Base-by-base conservation (phyloP, 2,797 vertebrate genomes). In the Cephalopachus bancanus region DNA sequence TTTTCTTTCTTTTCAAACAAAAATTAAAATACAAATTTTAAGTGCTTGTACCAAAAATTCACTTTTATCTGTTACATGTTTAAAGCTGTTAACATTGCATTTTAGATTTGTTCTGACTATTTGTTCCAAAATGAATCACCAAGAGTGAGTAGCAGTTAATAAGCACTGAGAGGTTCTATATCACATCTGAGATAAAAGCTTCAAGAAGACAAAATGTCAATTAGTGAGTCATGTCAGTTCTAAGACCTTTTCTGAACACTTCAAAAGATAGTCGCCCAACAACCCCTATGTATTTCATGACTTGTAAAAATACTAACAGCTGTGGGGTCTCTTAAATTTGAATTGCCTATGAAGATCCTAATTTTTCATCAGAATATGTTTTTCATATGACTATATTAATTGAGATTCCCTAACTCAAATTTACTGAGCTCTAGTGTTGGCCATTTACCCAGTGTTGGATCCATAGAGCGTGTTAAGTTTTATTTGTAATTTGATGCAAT, bases 71-170 rank as follows among this genome's bases (percentile, higher is more conserved):
- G 87, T 93, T 88, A 91, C 3, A 89, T 75, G 72, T 76, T 95
- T 74, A 71, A 89, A 51, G 22, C 7, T 5, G 71, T 79, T 95
- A 78, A 96, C 89, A 79, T 30, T n/a, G 10, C 3, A 90, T 72
- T 75, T 55, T 80, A 59, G 30, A 28, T 83, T 89, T 65, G 22
- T 78, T 80, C 57, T 57, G 10, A 75, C 74, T 92, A 30, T 75
- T 84, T 89, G 4, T 89, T 93, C 20, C 33, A 75, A 71, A 72
- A 87, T 87, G 24, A 74, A 79, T 96, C 44, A 91, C 8, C 17
- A 49, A 24, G 17, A 96, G 26, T 96, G 59, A 37, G 59, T 80
- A 80, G 65, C 44, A 75, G 19, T 87, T 94, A 92, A 83, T 57
- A 53, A 79, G 17, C 26, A 59, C 1, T 64, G 64, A 89, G 22